Conservation (phyloP, 2,797 vertebrate species). For the Columba guinea region DNA sequence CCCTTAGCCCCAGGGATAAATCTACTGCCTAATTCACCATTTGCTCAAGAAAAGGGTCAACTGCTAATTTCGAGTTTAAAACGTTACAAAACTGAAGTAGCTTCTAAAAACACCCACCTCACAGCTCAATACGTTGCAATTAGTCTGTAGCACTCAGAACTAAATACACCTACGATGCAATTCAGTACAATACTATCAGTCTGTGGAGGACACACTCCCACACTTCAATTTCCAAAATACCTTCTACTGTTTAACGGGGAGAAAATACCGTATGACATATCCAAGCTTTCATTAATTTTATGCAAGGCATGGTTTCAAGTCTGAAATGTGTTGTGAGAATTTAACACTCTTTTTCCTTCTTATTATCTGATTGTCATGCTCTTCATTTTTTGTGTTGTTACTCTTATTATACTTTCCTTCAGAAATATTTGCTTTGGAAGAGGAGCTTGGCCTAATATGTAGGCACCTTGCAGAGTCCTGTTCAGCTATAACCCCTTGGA, state of each 20-base stretch:
- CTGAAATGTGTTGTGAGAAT: neutral
- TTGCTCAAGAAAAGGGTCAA: neutral
- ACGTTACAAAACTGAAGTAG: neutral
- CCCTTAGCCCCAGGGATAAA: neutral
- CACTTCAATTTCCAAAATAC: neutral
- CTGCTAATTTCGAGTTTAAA: neutral
- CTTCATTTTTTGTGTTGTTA: neutral
- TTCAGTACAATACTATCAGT: neutral
- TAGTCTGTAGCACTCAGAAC: neutral
- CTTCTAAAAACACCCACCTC: neutral
- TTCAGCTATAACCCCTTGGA: neutral
- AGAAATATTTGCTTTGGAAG: neutral
- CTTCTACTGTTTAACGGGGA: neutral
- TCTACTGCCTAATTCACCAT: neutral
- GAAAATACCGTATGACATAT: neutral
- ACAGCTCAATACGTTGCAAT: neutral
- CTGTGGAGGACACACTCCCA: neutral
- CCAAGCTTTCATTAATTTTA: neutral
- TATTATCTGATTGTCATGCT: neutral
- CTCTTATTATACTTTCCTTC: neutral
- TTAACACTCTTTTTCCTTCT: neutral
- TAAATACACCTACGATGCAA: neutral
- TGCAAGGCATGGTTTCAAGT: neutral
- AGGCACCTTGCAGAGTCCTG: neutral
- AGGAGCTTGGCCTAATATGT: neutral